Evolutionary conservation across 2,113 vertebrate species (phyloP).

Genomic region (Telmatochromis brachygnathus): DNA sequence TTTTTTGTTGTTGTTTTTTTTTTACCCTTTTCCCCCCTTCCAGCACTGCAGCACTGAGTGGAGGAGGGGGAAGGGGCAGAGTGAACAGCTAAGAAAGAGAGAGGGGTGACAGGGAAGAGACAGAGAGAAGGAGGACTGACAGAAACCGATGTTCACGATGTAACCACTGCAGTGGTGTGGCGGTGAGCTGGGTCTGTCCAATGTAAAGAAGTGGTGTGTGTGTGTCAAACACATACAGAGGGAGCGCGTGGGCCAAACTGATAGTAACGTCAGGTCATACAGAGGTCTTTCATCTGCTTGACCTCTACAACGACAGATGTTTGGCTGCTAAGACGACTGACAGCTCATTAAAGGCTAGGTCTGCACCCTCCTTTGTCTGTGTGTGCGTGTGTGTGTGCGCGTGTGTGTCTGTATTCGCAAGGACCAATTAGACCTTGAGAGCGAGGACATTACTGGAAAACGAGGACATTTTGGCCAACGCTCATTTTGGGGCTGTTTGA

Average conservation of each 20-base stretch:
- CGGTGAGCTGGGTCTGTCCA: not conserved
- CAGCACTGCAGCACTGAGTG: conserved; percentile 52
- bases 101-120: not conserved
- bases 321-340: conserved; percentile 14
- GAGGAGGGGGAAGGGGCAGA: not conserved
- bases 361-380: not conserved
- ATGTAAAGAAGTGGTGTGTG: not conserved
- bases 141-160: conserved; percentile 24
- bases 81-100: not conserved
- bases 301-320: conserved; percentile 11
- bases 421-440: not conserved
- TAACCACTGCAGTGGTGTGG: conserved; percentile 54
- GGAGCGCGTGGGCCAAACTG: not conserved
- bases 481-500: not conserved
- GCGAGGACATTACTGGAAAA: not conserved
- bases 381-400: not conserved
- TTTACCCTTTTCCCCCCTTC: not conserved
- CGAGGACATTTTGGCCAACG: not conserved
- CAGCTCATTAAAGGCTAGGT: conserved; percentile 34
- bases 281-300: conserved; percentile 21
- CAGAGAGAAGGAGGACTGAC: not conserved
- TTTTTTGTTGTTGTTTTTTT: not conserved
- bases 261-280: conserved; percentile 34
- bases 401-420: not conserved
- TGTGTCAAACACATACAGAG: not conserved